Conservation (phyloP, 1,140 invertebrate genomes). For the Bombus difficillimus region DNA sequence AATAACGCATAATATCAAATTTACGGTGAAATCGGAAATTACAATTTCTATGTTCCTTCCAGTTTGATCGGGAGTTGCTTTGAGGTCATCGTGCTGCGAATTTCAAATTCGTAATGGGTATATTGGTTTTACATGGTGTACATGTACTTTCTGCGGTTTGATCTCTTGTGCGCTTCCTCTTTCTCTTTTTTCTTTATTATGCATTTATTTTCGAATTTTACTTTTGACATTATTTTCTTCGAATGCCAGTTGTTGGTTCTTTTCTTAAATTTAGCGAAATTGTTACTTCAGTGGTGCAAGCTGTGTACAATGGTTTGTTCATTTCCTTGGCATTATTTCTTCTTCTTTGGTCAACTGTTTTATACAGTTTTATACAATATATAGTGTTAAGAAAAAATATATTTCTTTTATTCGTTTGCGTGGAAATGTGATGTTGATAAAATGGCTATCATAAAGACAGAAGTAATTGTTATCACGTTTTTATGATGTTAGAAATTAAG, state of each 20-base stretch:
- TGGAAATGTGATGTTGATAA: background rate
- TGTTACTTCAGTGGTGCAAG: too few relatives aligned
- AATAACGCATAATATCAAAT: background rate
- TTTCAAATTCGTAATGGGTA: background rate
- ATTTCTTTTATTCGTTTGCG: background rate
- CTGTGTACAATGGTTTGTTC: too few relatives aligned
- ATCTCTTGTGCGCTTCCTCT: background rate
- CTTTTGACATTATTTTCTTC: background rate
- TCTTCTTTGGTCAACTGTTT: too few relatives aligned
- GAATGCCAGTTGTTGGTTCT: background rate
- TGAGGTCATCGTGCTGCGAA: too few relatives aligned
- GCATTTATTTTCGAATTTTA: background rate
- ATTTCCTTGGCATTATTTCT: too few relatives aligned
- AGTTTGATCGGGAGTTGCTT: background rate
- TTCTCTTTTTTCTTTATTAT: too few relatives aligned
- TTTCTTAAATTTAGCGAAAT: background rate
- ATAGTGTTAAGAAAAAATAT: background rate
- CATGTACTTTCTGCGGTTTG: background rate
- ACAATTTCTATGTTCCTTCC: background rate
- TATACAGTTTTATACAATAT: background rate
- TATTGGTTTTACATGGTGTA: background rate
- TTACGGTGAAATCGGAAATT: background rate
- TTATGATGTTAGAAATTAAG: background rate
- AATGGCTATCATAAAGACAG: background rate
- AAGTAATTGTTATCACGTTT: background rate